Evolutionary conservation across 2,797 vertebrate genomes (phyloP).

Genomic region (Anomalospiza imberbis): DNA sequence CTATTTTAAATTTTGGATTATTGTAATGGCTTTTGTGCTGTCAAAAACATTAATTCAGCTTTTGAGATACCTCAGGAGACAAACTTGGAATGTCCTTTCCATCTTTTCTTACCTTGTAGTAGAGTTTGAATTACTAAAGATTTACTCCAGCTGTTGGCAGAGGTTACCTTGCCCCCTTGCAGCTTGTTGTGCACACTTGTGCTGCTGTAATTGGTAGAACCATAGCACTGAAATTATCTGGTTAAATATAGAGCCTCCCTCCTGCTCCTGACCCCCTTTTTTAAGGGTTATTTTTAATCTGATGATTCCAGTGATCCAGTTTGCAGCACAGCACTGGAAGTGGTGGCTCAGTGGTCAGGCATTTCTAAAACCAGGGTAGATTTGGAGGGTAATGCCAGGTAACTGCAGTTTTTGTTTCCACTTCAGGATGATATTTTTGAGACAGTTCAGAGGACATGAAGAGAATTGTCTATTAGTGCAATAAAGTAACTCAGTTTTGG

Average conservation of each 20-base stretch:
- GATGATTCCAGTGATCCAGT: conserved; percentile 45
- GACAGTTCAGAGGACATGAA: neutral
- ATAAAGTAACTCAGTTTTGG: neutral
- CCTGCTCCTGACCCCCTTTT: conserved; percentile 42
- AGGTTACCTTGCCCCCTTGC: neutral
- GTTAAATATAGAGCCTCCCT: conserved; percentile 46
- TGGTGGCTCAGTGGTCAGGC: neutral
- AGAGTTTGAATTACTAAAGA: neutral
- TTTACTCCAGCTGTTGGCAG: neutral
- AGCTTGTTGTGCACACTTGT: neutral
- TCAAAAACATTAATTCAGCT: neutral
- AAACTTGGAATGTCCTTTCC: neutral
- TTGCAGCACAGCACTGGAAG: neutral
- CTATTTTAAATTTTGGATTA: neutral
- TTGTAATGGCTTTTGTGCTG: neutral
- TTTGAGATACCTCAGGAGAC: neutral
- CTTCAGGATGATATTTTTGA: neutral
- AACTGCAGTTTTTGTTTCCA: neutral
- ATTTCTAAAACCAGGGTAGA: neutral
- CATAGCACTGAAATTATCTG: neutral
- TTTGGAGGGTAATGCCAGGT: neutral
- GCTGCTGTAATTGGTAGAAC: neutral
- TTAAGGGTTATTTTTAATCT: conserved; percentile 58
- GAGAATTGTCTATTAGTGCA: neutral
- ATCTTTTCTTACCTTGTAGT: neutral